A percentile compares a stretch with the other conserved stretches of the same genome.
Conservation (phyloP, 2,113 vertebrate genomes). For the Lamprotornis superbus region DNA sequence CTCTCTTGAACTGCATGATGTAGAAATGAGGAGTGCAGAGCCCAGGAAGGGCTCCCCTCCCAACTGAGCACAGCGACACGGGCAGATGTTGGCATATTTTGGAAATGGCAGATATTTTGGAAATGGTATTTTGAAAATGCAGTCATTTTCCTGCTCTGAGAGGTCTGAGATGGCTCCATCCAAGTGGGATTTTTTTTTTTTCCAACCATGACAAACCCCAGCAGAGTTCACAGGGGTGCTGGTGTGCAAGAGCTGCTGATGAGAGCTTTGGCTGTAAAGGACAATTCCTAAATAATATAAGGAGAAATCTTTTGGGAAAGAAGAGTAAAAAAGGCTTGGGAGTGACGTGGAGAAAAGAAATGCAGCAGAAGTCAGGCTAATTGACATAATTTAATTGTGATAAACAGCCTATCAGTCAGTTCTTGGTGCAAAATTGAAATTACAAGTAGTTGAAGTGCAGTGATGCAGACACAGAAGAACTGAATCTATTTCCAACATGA, state of each 20-base stretch:
- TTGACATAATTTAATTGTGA: not conserved
- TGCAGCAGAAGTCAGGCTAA: not conserved
- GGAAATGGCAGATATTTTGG: not conserved
- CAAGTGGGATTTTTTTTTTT: not conserved
- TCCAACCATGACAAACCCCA: not conserved
- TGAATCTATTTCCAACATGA: not conserved
- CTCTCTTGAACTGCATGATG: not conserved
- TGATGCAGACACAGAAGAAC: not conserved
- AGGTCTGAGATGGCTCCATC: not conserved
- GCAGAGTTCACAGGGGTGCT: not conserved
- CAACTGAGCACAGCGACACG: accelerated
- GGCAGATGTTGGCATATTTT: not conserved
- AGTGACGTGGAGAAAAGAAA: not conserved
- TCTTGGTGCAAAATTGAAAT: not conserved
- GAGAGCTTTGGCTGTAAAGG: not conserved
- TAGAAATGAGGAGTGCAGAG: not conserved
- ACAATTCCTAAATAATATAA: not conserved
- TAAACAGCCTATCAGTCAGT: not conserved
- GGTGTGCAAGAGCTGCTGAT: not conserved
- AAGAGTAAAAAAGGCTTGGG: not conserved
- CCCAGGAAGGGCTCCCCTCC: not conserved
- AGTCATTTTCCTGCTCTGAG: not conserved
- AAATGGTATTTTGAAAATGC: not conserved
- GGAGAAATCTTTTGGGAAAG: not conserved
- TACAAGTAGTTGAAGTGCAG: not conserved